phyloP scores from a whole-genome alignment of 2,797 vertebrate genomes.

The Amblyopsis hoosieri region DNA sequence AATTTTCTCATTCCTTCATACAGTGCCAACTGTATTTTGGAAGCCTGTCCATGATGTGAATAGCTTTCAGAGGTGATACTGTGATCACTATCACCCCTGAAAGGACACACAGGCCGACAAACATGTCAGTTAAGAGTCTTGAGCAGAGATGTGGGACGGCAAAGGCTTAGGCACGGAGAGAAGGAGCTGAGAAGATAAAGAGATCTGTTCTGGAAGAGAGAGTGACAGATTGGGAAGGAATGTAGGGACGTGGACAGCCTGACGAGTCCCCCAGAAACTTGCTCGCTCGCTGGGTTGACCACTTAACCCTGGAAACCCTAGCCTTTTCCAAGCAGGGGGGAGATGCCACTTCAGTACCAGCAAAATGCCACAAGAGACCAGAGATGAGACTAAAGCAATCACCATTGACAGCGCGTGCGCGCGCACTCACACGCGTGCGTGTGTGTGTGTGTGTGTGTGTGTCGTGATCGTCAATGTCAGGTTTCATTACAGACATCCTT shows the following conservation, averaged over 20 bases:
- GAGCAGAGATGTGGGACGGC: not conserved
- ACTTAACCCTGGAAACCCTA: conserved; percentile 66
- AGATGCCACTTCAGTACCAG: conserved; percentile 60
- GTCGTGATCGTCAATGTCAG: conserved; percentile 31
- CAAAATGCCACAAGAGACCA: conserved; percentile 42
- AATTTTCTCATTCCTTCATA: conserved; percentile 60
- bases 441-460: conserved; percentile 4
- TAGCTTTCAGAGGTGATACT: conserved; percentile 41
- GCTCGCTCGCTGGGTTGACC: conserved; percentile 56
- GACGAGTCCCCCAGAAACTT: conserved; percentile 35
- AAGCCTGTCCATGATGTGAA: conserved; percentile 39
- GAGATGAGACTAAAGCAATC: conserved; percentile 57
- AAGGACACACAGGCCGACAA: conserved; percentile 25
- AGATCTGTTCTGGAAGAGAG: conserved; percentile 28
- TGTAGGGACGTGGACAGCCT: conserved; percentile 39
- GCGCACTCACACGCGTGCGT: not conserved
- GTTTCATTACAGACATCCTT: conserved; percentile 44
- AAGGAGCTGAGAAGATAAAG: conserved; percentile 35
- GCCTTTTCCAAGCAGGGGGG: conserved; percentile 38
- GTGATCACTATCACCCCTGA: conserved; percentile 42
- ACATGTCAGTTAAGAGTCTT: conserved; percentile 7
- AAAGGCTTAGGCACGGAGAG: not conserved
- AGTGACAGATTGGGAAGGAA: conserved; percentile 57
- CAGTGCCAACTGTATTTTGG: conserved; percentile 50
- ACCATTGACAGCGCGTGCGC: conserved; percentile 38